A percentile compares a stretch with the other conserved stretches of the same genome.
Evolutionary conservation across 2,888 invertebrate species (phyloP).

Genomic region (Drosophila paramelanica): DNA sequence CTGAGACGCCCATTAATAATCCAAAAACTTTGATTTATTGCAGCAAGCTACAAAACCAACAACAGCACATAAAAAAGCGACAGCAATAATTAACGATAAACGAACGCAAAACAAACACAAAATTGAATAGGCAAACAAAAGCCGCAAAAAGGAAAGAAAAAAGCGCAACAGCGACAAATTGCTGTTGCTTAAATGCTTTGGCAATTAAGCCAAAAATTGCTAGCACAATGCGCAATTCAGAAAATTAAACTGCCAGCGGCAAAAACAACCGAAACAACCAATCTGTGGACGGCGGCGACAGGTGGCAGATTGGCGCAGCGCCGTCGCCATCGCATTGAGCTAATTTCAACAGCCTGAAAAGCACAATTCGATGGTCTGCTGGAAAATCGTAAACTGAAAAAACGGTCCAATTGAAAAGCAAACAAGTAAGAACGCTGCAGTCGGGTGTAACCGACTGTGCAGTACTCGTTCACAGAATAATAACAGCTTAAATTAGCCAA

Average conservation of each 20-base stretch:
- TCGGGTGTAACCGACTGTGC: too few species aligned
- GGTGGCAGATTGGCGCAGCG: conserved; percentile 57
- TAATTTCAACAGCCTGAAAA: conserved; percentile 42
- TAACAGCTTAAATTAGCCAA: too few species aligned
- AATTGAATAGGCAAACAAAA: conserved; percentile 7
- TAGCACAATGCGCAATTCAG: conserved; percentile 72
- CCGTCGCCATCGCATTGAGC: conserved; percentile 62
- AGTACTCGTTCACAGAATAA: too few species aligned
- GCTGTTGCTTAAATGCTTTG: conserved; percentile 62
- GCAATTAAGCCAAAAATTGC: conserved; percentile 61
- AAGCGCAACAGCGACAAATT: conserved; percentile 49
- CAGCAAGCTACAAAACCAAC: conserved; percentile 32
- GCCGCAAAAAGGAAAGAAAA: conserved; percentile 14
- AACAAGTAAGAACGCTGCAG: background rate
- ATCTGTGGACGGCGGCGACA: conserved; percentile 67
- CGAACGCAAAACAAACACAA: conserved; percentile 45
- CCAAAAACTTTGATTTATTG: conserved; percentile 71
- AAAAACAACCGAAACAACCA: conserved; percentile 31
- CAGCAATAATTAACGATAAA: conserved; percentile 57
- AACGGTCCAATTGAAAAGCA: conserved; percentile 21
- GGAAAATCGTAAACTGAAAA: conserved; percentile 24
- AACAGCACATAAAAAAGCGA: conserved; percentile 17
- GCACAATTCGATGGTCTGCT: conserved; percentile 36
- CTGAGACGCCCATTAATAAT: conserved; percentile 46
- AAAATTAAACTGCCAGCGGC: conserved; percentile 64